Evolutionary conservation across 2,113 vertebrate species (phyloP).

Genomic region (Lethenteron camtschaticum): DNA sequence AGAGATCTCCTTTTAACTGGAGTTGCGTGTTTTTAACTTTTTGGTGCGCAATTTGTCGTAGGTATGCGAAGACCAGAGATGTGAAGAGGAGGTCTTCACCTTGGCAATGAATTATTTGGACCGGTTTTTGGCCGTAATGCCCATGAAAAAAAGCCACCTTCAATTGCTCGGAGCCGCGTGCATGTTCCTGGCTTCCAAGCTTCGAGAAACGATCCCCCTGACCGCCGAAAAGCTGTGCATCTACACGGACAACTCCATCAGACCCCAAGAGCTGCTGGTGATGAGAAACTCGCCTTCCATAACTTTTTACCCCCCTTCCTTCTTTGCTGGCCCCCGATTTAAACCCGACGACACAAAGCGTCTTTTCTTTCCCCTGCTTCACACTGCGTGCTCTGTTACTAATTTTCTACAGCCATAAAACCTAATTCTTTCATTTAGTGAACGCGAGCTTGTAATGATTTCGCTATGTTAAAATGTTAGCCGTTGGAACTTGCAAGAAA

Average conservation of each 20-base stretch:
- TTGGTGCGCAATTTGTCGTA: conserved; percentile 18
- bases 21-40: conserved; percentile 7
- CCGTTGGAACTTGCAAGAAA: too few species aligned
- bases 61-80: conserved; percentile 94
- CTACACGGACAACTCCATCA: conserved; percentile 91
- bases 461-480: too few species aligned
- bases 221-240: conserved; percentile 88
- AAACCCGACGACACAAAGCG: background rate
- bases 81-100: conserved; percentile 88
- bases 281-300: conserved; percentile 15
- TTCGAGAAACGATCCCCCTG: conserved; percentile 82
- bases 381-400: conserved; percentile 12
- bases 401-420: too few species aligned
- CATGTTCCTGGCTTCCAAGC: conserved; percentile 92
- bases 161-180: conserved; percentile 82
- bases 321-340: background rate
- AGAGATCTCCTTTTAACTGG: too few species aligned
- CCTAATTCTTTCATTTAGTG: too few species aligned
- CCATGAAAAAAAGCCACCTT: conserved; percentile 69
- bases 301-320: too few species aligned
- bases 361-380: conserved; percentile 16
- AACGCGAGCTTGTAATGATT: too few species aligned
- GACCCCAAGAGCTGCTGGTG: conserved; percentile 83
- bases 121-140: conserved; percentile 72
- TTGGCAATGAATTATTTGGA: conserved; percentile 97